phyloP scores from a whole-genome alignment of 2,113 vertebrate genomes.

The Tupaia chinensis region DNA sequence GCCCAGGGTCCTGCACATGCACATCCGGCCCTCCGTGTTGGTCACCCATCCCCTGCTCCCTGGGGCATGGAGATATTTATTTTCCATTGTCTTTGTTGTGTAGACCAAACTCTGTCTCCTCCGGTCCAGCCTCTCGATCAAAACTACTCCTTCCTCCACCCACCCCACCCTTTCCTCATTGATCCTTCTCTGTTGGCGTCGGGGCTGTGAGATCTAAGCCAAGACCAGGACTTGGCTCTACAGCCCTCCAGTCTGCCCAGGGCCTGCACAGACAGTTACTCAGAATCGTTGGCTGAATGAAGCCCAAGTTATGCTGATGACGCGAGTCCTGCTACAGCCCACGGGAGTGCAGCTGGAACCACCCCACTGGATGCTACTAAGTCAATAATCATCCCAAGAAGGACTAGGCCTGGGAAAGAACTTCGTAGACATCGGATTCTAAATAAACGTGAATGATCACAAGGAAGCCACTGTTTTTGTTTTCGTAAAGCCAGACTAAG shows the following conservation, averaged over 20 bases:
- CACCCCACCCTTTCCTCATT: too few species aligned
- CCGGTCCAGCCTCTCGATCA: background rate
- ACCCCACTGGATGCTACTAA: background rate
- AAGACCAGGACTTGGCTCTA: background rate
- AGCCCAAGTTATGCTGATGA: background rate
- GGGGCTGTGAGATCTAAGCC: too few species aligned
- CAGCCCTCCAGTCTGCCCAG: background rate
- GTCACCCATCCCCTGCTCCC: background rate
- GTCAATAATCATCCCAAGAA: background rate
- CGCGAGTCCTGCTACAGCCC: background rate
- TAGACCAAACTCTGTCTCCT: background rate
- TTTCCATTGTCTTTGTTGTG: background rate
- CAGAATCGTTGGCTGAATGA: background rate
- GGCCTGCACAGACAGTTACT: too few species aligned
- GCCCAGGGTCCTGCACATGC: fast-evolving
- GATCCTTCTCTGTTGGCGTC: background rate
- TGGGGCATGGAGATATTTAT: background rate
- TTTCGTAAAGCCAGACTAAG: background rate
- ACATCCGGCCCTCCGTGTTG: fast-evolving
- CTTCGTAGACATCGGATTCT: background rate
- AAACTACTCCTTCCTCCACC: background rate
- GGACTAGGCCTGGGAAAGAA: background rate
- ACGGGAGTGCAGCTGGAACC: background rate
- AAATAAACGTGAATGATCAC: background rate
- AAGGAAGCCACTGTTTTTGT: background rate